Base-by-base conservation (phyloP, 2,113 vertebrate genomes). In the Pygoscelis antarcticus region DNA sequence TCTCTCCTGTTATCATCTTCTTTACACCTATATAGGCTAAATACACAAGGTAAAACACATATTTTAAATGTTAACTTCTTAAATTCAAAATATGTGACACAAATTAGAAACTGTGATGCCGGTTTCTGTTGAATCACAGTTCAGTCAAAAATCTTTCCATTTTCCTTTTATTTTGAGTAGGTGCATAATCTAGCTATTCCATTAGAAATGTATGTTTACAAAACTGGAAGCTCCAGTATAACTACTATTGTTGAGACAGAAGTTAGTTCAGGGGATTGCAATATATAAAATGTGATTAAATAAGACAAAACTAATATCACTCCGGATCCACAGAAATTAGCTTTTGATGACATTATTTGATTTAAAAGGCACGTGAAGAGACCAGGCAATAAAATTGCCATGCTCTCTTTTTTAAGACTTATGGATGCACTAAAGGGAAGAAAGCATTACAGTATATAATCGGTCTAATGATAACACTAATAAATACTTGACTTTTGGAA, bases 401-500 rank as follows among this genome's bases (percentile, higher is more conserved):
- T 9, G 13, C 20, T 84, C 26, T 60, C 40, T 84, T 93, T 87
- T 62, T 89, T 58, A 95, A 58, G n/a, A 85, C 21, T 81, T 90
- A 90, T 19, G 93, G 87, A 87, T 76, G 54, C 75, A 49, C 72
- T 69, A 83, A 92, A 92, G 75, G 93, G 55, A 76, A 87, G 51
- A 47, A 14, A 71, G 42, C 13, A 83, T 84, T 71, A 34, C n/a
- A 65, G 44, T 79, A 57, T 88, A 83, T 57, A 51, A 96, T 96
- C 57, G 44, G 55, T 69, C 78, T 97, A 83, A 87, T 69, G 69
- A 83, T 69, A 96, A 83, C 70, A 81, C 55, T 95, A 97, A 96
- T 93, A 97, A 97, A 96, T 79, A 64, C 96, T 98, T 97, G 91
- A 97, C 93, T 97, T 98, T 93, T 95, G 90, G 64, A 93, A 77